These are phyloP conservation scores for Aphidius ervi DNA, from an alignment of 1,140 invertebrate species.

Conservation along the genomic window DNA sequence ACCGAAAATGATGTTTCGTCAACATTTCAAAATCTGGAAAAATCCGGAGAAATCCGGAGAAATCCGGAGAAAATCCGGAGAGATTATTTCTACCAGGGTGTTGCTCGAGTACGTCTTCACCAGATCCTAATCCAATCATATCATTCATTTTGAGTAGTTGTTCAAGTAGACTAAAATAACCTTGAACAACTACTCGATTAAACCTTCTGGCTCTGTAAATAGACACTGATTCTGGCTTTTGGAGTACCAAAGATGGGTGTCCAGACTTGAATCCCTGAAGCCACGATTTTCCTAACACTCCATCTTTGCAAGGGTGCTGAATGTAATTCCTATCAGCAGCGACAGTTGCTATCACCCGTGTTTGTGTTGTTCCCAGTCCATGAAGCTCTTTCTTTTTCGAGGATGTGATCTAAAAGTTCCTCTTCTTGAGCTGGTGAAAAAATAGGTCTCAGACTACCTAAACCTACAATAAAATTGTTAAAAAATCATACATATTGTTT, in stretches of 20 bases:
- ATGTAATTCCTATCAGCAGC: conserved; percentile 30
- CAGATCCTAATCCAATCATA: too few relatives aligned
- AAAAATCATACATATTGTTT: too few relatives aligned
- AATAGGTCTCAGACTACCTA: conserved; percentile 15
- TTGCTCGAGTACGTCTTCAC: conserved; percentile 15
- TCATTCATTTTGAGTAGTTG: too few relatives aligned
- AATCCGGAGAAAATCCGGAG: too few relatives aligned
- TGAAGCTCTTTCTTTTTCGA: neutral
- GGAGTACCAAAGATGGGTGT: conserved; percentile 33
- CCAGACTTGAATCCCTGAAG: conserved; percentile 34
- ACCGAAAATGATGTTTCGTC: conserved; percentile 36
- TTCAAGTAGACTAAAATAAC: conserved; percentile 22
- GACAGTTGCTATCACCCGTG: conserved; percentile 25
- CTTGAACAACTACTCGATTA: conserved; percentile 27
- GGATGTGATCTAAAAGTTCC: neutral
- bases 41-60: too few relatives aligned
- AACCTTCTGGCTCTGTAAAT: conserved; percentile 32
- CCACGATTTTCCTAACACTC: conserved; percentile 31
- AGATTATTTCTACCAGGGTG: too few relatives aligned
- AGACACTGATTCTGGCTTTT: conserved; percentile 35
- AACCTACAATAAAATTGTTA: neutral
- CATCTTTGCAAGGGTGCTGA: conserved; percentile 21
- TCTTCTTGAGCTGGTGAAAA: conserved; percentile 13
- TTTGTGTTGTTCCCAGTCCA: conserved; percentile 14
- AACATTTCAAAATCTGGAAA: conserved; percentile 33